Evolutionary conservation across 2,113 vertebrate genomes (phyloP).

Genomic region (Cariama cristata): DNA sequence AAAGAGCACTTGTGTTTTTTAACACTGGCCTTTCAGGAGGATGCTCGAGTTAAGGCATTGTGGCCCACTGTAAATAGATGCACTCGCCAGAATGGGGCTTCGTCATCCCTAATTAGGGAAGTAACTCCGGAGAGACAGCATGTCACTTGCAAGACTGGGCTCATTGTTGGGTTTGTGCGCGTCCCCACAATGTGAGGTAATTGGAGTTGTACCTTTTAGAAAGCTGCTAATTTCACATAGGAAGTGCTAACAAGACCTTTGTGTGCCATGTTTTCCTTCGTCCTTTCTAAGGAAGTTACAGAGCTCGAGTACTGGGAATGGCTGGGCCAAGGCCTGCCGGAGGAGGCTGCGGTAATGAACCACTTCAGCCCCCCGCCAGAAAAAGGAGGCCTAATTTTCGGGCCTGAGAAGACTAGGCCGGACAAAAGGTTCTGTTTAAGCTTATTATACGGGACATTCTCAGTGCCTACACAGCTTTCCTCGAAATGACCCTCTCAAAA

Average conservation of each 20-base stretch:
- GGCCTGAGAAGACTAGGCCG: conserved; percentile 94
- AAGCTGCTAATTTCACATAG: conserved; percentile 99
- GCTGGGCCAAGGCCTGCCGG: conserved; percentile 91
- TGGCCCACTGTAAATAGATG: conserved; percentile 92
- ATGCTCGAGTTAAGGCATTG: conserved; percentile 87
- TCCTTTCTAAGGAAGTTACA: conserved; percentile 94
- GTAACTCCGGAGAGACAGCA: conserved; percentile 91
- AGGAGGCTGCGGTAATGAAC: conserved; percentile 97
- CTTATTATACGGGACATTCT: conserved; percentile 99
- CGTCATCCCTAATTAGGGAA: conserved; percentile 99
- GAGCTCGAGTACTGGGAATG: conserved; percentile 94
- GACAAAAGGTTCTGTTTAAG: conserved; percentile 99
- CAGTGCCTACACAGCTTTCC: conserved; percentile 93
- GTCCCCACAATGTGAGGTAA: conserved; percentile 97
- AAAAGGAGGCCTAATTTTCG: conserved; percentile 97
- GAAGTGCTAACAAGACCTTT: conserved; percentile 99
- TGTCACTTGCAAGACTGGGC: conserved; percentile 85
- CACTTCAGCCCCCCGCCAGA: conserved; percentile 97
- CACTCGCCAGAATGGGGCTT: conserved; percentile 90
- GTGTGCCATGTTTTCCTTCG: conserved; percentile 98
- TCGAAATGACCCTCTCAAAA: conserved; percentile 98
- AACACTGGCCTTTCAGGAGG: conserved; percentile 88
- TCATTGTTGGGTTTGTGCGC: conserved; percentile 84
- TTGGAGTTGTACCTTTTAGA: conserved; percentile 99
- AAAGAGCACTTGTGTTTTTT: conserved; percentile 96